Base-by-base conservation (phyloP, 1,140 invertebrate genomes). In the Conus betulinus region DNA sequence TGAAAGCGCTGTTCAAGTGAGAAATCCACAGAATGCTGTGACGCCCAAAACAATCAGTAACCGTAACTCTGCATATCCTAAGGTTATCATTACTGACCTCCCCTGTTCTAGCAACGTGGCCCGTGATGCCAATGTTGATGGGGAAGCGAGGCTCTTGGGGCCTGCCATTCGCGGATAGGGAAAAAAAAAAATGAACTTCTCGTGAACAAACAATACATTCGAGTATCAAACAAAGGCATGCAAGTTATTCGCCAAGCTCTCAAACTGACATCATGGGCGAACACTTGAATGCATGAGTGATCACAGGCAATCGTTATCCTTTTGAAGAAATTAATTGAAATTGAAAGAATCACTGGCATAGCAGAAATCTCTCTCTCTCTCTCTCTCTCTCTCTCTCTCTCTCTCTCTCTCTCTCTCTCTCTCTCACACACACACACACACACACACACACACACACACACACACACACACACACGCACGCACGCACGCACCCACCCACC, bases 51-150 rank as follows among this genome's bases (percentile, higher is more conserved):
- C 17, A 63, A 71, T 71, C 67, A 71, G 15, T n/a, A n/a, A 6
- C 67, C 2, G 20, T 71, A 71, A 71, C 67, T 71, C 67, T 71
- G 67, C 67, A n/a, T 23, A 71, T 23, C 67, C 15, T 71, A 13
- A 71, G 15, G 11, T 71, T n/a, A 6, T 20, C 67, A 13, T 17
- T 20, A 84, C 91, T 91, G 90, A 95, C 94, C 94, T 98, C 97
- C 17, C 98, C 98, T 93, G 97, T 98, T 93, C 98, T 97, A 8
- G 98, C 98, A 10, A 99, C 98, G 95, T 98, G 98, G 7, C 98
- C 98, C 0, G 98, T 98, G 91, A 99, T 99, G 53, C 98, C 98
- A 76, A 96, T 96, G 81, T 97, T 96, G 95, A 96, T 96, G 0
- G 98, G 97, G 95, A 99, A 95, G 51, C 94, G 81, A 84, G 94